Evolutionary conservation across 2,113 vertebrate genomes (phyloP), one percentile per base, ranked within the genome.

Genomic region (Rhinoderma darwinii): DNA sequence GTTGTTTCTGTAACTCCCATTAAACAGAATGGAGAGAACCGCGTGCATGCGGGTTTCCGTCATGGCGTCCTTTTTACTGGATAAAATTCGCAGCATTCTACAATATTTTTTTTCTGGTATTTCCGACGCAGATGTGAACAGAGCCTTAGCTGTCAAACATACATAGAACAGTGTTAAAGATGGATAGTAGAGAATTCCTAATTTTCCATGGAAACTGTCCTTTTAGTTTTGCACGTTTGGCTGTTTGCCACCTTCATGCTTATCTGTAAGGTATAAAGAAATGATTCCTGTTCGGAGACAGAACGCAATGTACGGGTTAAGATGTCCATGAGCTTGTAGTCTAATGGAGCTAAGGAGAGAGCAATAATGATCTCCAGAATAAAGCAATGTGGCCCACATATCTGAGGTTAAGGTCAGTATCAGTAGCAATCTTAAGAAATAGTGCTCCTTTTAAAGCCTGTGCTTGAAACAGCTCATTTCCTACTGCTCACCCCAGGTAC

Each of bases 391-490:
- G 25, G 68, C 68, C 35, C 68, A 72, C 68, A 41, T 35, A 39
- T 41, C 39, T 3, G 20, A 72, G 68, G 68, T 72, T 39, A 41
- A 72, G 73, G 41, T 75, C 73, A 44, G 20, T 43, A 39, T 72
- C 68, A 72, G 35, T 75, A 44, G n/a, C 41, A 44, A 25, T 75
- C 73, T 75, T 44, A 47, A n/a, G 12, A 44, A 47, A 75, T 15
- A 75, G 41, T 47, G 73, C 68, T 72, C 68, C 12, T 39, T 68
- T 72, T 41, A 72, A 72, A 41, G 35, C 68, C 9, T 75, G 11
- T 27, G 10, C 41, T 47, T 44, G 41, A 75, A 75, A 75, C 73
- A 43, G 39, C 39, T 74, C 10, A 75, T 44, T 75, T 75, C 73
- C 20, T 14, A 44, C 73, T 47, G 73, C 25, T 75, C 41, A 75